Evolutionary conservation across 37 sponge, comb jelly and placozoan genomes (phyloP).

Genomic region (Aplysina aerophoba): DNA sequence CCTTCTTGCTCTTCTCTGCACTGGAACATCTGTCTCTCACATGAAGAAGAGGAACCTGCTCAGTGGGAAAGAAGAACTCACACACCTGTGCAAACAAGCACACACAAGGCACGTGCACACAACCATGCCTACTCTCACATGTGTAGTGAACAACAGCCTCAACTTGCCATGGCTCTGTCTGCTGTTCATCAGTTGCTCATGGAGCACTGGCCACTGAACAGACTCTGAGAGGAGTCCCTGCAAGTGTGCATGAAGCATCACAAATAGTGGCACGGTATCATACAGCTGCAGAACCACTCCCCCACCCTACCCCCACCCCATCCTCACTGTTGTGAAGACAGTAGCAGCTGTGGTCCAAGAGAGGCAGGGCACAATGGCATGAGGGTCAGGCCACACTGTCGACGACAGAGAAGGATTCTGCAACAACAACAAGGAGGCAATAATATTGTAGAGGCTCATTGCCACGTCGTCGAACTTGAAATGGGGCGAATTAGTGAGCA

Average conservation of each 20-base stretch:
- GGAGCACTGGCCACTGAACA: constrained; percentile 68
- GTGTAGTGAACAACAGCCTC: constrained; percentile 8
- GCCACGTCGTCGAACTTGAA: no score
- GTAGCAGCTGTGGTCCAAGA: constrained; percentile 85
- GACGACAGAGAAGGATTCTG: constrained; percentile 85
- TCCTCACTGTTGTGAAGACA: constrained; percentile 80
- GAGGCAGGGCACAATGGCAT: constrained; percentile 83
- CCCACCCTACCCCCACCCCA: not conserved
- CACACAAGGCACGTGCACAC: not conserved
- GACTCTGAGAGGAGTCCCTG: constrained; percentile 65
- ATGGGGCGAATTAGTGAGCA: no score
- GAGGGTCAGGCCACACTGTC: constrained; percentile 70
- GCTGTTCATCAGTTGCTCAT: constrained; percentile 55
- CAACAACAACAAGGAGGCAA: not conserved
- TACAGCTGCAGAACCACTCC: not conserved
- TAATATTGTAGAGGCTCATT: no score
- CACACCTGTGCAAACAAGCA: not conserved
- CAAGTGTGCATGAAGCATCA: not conserved
- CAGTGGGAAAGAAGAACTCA: not conserved
- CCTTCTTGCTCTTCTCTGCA: no score
- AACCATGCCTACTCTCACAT: not conserved
- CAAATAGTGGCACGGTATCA: not conserved
- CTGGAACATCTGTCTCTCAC: not conserved
- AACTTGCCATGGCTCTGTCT: constrained; percentile 33
- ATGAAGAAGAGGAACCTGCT: no score